These are phyloP conservation scores for Eledone cirrhosa DNA, from an alignment of 2,888 invertebrate species.

Conservation along the genomic window DNA sequence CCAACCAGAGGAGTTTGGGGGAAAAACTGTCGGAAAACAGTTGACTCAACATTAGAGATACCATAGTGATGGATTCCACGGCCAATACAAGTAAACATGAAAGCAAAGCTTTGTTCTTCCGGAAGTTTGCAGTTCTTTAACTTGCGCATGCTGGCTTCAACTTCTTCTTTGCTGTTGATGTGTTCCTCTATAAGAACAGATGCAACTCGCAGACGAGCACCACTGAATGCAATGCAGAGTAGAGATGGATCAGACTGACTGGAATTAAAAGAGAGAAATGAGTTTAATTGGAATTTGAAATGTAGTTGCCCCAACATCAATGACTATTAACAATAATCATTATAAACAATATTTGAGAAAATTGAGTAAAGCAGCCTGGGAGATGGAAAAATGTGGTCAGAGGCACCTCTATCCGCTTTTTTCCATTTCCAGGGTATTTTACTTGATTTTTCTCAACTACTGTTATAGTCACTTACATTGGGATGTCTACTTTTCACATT, in stretches of 20 bases:
- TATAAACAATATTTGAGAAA: too few species aligned
- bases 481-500: too few species aligned
- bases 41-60: constrained; percentile 64
- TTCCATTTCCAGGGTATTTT: too few species aligned
- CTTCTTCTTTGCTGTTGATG: constrained; percentile 38
- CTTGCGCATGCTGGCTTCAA: constrained; percentile 43
- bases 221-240: constrained; percentile 48
- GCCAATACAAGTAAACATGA: constrained; percentile 69
- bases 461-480: too few species aligned
- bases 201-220: constrained; percentile 45
- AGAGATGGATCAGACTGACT: constrained; percentile 36
- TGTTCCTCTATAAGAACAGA: constrained; percentile 48
- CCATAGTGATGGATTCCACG: constrained; percentile 62
- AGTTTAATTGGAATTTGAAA: too few species aligned
- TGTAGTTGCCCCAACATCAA: too few species aligned
- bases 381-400: too few species aligned
- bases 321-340: too few species aligned
- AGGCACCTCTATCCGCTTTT: too few species aligned
- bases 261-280: constrained; percentile 30
- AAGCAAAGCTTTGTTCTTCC: constrained; percentile 57
- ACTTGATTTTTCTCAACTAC: too few species aligned
- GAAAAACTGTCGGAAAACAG: constrained; percentile 65
- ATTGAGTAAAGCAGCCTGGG: too few species aligned
- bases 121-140: constrained; percentile 47
- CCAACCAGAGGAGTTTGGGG: constrained; percentile 68